phyloP scores from a whole-genome alignment of 1,140 invertebrate genomes.

The Hypsibius dujardini region DNA sequence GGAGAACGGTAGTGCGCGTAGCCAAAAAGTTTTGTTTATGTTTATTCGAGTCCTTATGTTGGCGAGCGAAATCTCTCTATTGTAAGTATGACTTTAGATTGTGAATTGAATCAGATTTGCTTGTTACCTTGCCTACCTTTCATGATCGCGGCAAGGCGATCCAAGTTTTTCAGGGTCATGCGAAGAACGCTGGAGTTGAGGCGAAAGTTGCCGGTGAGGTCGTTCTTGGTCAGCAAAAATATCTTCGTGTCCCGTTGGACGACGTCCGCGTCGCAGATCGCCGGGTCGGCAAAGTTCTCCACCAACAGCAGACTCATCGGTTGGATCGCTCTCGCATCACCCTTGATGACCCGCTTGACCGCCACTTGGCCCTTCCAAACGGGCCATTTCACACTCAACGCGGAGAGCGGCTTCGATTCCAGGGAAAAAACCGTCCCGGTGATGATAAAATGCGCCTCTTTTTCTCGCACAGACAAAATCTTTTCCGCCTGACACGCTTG shows the following conservation, averaged over 20 bases:
- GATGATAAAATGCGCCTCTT: background rate
- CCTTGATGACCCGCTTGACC: constrained; percentile 33
- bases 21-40: no score
- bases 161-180: constrained; percentile 49
- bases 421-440: background rate
- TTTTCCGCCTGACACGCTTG: background rate
- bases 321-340: constrained; percentile 24
- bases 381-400: background rate
- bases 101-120: no score
- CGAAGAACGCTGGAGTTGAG: constrained; percentile 46
- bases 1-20: no score
- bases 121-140: constrained; percentile 40
- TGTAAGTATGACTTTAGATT: no score
- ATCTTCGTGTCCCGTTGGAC: constrained; percentile 31
- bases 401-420: background rate
- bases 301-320: constrained; percentile 25
- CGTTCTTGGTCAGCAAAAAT: constrained; percentile 39
- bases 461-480: background rate
- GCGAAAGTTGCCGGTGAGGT: constrained; percentile 43
- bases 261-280: constrained; percentile 27
- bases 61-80: no score
- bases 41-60: no score
- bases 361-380: constrained; percentile 28
- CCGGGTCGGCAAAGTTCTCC: constrained; percentile 29
- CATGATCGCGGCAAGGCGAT: constrained; percentile 48